Conservation (phyloP, 2,113 vertebrate genomes). For the Mesitornis unicolor region DNA sequence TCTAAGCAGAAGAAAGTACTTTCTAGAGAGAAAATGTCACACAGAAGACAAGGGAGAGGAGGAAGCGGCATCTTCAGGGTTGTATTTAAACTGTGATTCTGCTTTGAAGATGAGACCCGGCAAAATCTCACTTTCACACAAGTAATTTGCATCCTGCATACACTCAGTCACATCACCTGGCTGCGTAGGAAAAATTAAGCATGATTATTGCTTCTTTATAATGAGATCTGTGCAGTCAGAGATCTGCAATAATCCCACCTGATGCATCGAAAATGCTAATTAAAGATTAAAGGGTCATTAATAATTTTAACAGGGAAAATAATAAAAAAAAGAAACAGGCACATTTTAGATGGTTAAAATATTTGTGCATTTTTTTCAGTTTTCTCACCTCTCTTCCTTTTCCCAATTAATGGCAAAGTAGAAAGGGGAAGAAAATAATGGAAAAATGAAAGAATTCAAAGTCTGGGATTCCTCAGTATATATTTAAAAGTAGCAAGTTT, state of each 20-base stretch:
- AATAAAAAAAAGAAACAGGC: not conserved
- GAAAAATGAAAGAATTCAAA: not conserved
- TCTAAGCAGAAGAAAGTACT: not conserved
- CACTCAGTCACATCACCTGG: not conserved
- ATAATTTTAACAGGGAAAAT: not conserved
- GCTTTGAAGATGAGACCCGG: not conserved
- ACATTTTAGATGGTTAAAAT: not conserved
- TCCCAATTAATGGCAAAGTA: not conserved
- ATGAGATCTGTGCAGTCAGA: not conserved
- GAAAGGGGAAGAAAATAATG: not conserved
- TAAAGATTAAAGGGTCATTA: not conserved
- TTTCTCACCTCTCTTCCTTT: not conserved
- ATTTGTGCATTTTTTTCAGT: not conserved
- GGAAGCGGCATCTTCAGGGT: not conserved
- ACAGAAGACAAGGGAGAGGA: not conserved
- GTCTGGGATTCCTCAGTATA: not conserved
- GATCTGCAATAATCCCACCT: not conserved
- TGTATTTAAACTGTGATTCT: not conserved
- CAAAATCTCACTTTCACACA: not conserved
- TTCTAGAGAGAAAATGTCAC: not conserved
- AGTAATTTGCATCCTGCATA: not conserved
- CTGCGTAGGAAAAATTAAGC: not conserved
- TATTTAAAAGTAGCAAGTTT: not conserved
- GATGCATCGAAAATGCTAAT: not conserved
- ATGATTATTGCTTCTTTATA: not conserved